Conservation (phyloP, 1,140 invertebrate genomes). For the Cataglyphis hispanica region DNA sequence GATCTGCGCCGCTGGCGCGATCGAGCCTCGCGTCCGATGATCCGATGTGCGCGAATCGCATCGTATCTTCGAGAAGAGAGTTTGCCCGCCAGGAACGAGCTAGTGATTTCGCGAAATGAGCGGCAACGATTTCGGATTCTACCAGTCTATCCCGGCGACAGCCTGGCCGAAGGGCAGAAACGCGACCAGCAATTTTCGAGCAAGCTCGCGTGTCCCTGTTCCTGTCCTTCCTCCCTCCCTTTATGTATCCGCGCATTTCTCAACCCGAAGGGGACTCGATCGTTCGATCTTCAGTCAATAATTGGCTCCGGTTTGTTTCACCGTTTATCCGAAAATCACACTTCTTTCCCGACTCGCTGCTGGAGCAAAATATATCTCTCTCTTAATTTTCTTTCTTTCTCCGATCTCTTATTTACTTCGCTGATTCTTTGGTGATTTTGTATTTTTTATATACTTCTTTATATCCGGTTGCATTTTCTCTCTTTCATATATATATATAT, state of each 20-base stretch:
- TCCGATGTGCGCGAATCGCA: slow-evolving; percentile 13
- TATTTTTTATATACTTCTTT: not conserved
- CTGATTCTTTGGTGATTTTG: not conserved
- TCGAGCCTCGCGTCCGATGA: slow-evolving; percentile 9
- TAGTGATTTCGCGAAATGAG: slow-evolving; percentile 48
- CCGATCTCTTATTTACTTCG: not conserved
- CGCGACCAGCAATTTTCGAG: slow-evolving; percentile 42
- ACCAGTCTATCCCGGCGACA: slow-evolving; percentile 42
- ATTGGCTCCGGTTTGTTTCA: slow-evolving; percentile 24
- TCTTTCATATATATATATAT: too few species aligned
- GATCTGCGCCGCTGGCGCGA: slow-evolving; percentile 21
- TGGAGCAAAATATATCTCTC: not conserved
- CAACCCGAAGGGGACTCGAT: slow-evolving; percentile 26
- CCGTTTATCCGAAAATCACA: slow-evolving; percentile 17
- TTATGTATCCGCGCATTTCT: slow-evolving; percentile 34
- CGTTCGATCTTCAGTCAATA: slow-evolving; percentile 39
- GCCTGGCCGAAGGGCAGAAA: slow-evolving; percentile 30
- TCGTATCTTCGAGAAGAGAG: slow-evolving; percentile 26
- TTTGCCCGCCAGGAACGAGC: slow-evolving; percentile 38
- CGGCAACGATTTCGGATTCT: slow-evolving; percentile 30
- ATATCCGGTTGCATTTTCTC: too few species aligned
- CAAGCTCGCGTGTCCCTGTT: slow-evolving; percentile 41
- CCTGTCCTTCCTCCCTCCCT: not conserved
- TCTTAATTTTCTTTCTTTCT: not conserved
- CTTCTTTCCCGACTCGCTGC: not conserved